These are phyloP conservation scores for Pectinophora gossypiella DNA, from an alignment of 1,140 invertebrate genomes.

Conservation along the genomic window DNA sequence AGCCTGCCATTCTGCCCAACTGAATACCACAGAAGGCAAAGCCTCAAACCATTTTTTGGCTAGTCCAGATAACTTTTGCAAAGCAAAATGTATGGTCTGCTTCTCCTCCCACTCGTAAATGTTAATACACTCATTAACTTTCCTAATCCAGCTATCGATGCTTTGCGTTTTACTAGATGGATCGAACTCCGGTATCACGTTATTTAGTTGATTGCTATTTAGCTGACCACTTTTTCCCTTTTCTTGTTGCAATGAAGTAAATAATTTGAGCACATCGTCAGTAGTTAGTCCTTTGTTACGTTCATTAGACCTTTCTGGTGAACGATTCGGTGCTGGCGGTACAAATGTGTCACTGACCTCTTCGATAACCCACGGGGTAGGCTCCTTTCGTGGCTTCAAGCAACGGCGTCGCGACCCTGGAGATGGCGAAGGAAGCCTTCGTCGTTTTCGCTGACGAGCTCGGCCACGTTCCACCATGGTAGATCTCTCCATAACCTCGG, in stretches of 20 bases:
- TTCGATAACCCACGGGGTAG: not conserved
- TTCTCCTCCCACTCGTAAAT: slow-evolving; percentile 13
- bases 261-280: not conserved
- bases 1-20: slow-evolving; percentile 24
- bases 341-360: not conserved
- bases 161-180: not conserved
- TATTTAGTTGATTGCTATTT: not conserved
- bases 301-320: not conserved
- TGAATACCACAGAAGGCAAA: slow-evolving; percentile 18
- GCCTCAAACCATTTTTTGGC: slow-evolving; percentile 23
- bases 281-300: not conserved
- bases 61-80: slow-evolving; percentile 16
- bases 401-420: too few relatives aligned
- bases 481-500: too few relatives aligned
- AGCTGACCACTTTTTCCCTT: not conserved
- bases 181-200: slow-evolving; percentile 2
- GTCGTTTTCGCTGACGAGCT: too few relatives aligned
- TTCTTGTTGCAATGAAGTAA: not conserved
- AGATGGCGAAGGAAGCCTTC: too few relatives aligned
- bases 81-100: slow-evolving; percentile 14
- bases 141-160: not conserved
- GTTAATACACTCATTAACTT: not conserved
- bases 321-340: not conserved
- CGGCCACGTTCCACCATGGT: too few relatives aligned
- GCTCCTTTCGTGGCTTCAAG: too few relatives aligned